phyloP scores from a whole-genome alignment of 1,140 invertebrate species.

The Drosophila mojavensis region DNA sequence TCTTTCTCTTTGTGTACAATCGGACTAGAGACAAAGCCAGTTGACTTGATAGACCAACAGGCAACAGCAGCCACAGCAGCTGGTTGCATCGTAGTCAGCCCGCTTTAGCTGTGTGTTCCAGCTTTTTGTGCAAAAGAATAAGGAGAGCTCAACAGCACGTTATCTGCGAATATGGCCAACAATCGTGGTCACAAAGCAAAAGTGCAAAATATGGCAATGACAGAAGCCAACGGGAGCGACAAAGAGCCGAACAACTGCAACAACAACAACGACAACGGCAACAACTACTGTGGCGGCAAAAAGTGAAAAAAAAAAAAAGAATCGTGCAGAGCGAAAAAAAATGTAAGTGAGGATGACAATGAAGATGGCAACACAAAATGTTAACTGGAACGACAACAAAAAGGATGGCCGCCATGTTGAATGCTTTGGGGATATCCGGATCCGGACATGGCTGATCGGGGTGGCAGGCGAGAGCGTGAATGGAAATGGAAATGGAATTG shows the following conservation, averaged over 20 bases:
- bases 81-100: background rate
- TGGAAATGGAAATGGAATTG: background rate
- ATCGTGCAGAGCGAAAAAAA: background rate
- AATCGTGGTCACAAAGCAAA: conserved; percentile 41
- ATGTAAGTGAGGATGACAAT: conserved; percentile 19
- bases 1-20: too few species aligned
- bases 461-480: background rate
- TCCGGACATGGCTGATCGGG: conserved; percentile 5
- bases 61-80: too few species aligned
- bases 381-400: conserved; percentile 49
- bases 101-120: background rate
- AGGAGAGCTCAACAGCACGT: background rate
- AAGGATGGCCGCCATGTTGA: conserved; percentile 50
- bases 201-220: conserved; percentile 69
- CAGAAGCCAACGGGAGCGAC: conserved; percentile 22
- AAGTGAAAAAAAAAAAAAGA: background rate
- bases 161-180: conserved; percentile 29
- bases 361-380: conserved; percentile 50
- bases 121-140: background rate
- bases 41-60: too few species aligned
- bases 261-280: background rate
- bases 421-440: conserved; percentile 45
- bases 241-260: background rate
- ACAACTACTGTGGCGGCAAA: background rate
- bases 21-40: too few species aligned